Conservation (phyloP, 2,888 invertebrate genomes). For the Eristalinus aeneus region DNA sequence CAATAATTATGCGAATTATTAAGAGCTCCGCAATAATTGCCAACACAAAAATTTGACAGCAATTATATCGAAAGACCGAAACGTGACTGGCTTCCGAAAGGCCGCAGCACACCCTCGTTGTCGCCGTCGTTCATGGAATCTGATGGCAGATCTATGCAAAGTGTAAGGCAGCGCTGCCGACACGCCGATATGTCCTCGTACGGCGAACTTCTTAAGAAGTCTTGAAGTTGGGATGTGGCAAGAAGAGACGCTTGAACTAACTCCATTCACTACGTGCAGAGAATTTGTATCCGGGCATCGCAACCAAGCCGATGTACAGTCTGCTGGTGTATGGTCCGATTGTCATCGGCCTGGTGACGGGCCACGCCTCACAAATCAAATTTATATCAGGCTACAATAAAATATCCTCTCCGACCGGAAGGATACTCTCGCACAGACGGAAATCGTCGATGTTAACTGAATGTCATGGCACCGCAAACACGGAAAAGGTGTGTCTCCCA, state of each 20-base stretch:
- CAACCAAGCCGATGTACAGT: slow-evolving; percentile 4
- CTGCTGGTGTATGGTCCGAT: slow-evolving; percentile 15
- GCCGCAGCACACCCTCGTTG: not conserved
- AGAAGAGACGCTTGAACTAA: slow-evolving; percentile 10
- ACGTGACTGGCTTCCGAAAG: slow-evolving; percentile 27
- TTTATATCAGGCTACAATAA: slow-evolving; percentile 32
- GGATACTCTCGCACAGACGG: slow-evolving; percentile 24
- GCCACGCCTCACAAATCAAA: slow-evolving; percentile 53
- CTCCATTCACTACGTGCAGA: slow-evolving; percentile 39
- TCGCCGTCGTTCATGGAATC: slow-evolving; percentile 16
- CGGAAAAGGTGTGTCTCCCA: not conserved
- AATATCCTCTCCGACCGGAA: slow-evolving; percentile 39
- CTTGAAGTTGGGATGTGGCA: not conserved
- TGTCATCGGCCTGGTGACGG: slow-evolving; percentile 12
- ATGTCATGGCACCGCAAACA: slow-evolving; percentile 23
- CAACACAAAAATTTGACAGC: slow-evolving; percentile 32
- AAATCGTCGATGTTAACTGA: slow-evolving; percentile 24
- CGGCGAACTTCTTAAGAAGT: not conserved
- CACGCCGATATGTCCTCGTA: slow-evolving; percentile 3
- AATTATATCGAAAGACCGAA: slow-evolving; percentile 40
- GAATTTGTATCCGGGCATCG: slow-evolving; percentile 19
- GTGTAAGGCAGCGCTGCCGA: not conserved
- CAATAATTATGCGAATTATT: slow-evolving; percentile 41
- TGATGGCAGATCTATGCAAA: slow-evolving; percentile 47
- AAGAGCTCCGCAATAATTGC: slow-evolving; percentile 39